Evolutionary conservation across 2,888 invertebrate species (phyloP), one percentile per base, ranked within the genome.

Genomic region (Drosophila ochracea): DNA sequence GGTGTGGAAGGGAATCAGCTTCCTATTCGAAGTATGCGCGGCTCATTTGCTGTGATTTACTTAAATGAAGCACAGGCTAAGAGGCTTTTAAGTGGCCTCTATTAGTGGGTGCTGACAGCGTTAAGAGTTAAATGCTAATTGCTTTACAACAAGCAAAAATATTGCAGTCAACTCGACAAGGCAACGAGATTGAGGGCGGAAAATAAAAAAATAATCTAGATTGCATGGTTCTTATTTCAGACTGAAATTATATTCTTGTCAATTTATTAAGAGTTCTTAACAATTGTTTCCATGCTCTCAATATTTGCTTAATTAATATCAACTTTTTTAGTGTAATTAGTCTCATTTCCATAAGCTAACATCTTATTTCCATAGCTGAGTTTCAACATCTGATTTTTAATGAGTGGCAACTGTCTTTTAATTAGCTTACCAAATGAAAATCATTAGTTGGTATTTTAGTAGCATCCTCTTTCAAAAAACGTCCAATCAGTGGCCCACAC

Each of bases 21-120:
- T 66, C 77, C 62, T 72, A 58, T 66, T 47, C 47, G 25, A 9
- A 41, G 21, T 58, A 5, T 30, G 39, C 21, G 78, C 69, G 68
- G 82, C 80, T 82, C 88, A 90, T 82, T 87, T 79, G 69, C 62
- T 54, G 68, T 58, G 86, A 78, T 84, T 84, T 78, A 70, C 70
- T 67, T 68, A 75, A 76, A 71, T 67, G 73, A 63, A 64, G 67
- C 71, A 59, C 65, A 50, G 60, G 90, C 68, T 76, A 84, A 88
- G 88, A 70, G 84, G 76, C 70, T 78, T 81, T 89, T 74, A 71
- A 86, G 82, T 78, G 79, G 73, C 50, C 69, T 73, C 68, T 58
- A 63, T 75, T 64, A 76, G 67, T 43, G 72, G 63, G 52, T 78
- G 78, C 63, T 77, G 82, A 78, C 68, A 72, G 35, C 41, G 25